Base-by-base conservation (phyloP, 1,140 invertebrate species). In the Aradophagus sp. region DNA sequence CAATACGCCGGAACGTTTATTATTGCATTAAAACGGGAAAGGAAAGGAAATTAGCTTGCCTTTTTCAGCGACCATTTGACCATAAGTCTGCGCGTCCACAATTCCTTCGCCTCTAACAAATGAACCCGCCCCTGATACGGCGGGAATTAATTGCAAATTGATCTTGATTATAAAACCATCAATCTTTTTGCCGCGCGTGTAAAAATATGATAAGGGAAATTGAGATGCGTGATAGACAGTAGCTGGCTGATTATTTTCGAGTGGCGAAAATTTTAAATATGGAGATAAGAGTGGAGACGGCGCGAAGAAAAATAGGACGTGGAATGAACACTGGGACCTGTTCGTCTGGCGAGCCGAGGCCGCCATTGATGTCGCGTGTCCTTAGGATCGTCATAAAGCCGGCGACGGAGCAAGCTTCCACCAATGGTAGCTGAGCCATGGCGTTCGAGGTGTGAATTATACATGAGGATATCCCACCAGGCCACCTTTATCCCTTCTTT, bases 381-480 rank as follows among this genome's bases (percentile, higher is more conserved):
- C 70, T 67, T 67, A 73, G 70, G 72, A 66, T 68, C 45, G 52
- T 81, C 80, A 77, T 81, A 81, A 82, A 82, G 81, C 75, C 80
- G 67, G 55, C 66, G 58, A 56, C 65, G 63, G 72, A 79, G 70
- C 62, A 74, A 61, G 53, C 59, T 61, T 76, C 74, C 73, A 74
- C 83, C 83, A 84, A 84, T 84, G 75, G 80, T 77, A 67, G 76
- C 42, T 67, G 44, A 84, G 78, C 68, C 78, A 85, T 85, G 83
- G 82, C 83, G 82, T 77, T 84, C 80, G 79, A 84, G 80, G 82
- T 85, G 83, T 83, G 81, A 85, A 84, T 85, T 85, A 85, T 84
- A 85, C 83, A 85, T 85, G 82, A 85, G 82, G 52, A 79, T 79
- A 80, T 81, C 75, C 73, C 77, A 61, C 59, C 66, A 45, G 32